Percentiles rank a stretch among this genome's conserved stretches.
These are phyloP conservation scores for Aethes cnicana DNA, from an alignment of 2,888 invertebrate genomes.

Conservation along the genomic window DNA sequence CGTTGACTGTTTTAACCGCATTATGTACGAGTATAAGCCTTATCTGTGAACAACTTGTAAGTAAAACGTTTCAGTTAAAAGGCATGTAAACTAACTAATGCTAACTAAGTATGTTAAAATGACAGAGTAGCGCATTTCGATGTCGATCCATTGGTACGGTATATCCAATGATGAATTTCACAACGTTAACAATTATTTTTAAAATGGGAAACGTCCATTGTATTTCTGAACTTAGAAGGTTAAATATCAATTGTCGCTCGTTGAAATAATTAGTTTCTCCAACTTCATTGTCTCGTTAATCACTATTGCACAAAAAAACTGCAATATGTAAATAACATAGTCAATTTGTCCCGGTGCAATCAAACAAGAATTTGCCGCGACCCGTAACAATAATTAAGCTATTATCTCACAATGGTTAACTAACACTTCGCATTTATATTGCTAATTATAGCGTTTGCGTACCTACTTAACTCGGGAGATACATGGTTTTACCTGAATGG, in stretches of 20 bases:
- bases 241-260: neutral
- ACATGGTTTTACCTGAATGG: conserved; percentile 15
- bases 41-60: conserved; percentile 7
- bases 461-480: neutral
- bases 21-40: conserved; percentile 2
- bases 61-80: neutral
- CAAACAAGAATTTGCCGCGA: conserved; percentile 24
- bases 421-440: conserved; percentile 39
- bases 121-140: neutral
- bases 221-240: neutral
- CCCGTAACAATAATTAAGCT: conserved; percentile 54
- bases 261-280: too few species aligned
- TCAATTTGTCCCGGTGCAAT: conserved; percentile 34
- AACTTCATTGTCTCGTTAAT: neutral
- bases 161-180: too few species aligned
- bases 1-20: too few species aligned
- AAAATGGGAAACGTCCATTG: too few species aligned
- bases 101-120: conserved; percentile 6
- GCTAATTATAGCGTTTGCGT: conserved; percentile 41
- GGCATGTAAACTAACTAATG: neutral
- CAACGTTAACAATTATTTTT: too few species aligned
- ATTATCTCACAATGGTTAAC: conserved; percentile 52
- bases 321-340: conserved; percentile 9
- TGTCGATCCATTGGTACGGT: too few species aligned
- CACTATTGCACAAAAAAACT: neutral